Evolutionary conservation across 2,888 invertebrate genomes (phyloP), one percentile per base, ranked within the genome.

Genomic region (Phengaris arion): DNA sequence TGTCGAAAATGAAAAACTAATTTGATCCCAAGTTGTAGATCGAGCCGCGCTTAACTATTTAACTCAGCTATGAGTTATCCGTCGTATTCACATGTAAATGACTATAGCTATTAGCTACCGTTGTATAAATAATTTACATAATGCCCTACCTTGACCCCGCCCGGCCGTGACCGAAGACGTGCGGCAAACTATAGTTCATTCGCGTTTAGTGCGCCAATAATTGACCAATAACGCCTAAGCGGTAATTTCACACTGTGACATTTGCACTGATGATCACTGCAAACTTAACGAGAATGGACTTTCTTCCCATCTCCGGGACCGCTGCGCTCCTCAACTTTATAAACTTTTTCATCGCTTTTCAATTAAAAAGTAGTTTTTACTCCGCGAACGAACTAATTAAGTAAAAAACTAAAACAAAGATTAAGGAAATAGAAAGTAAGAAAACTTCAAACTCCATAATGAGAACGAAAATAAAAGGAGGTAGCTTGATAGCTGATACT

Each of bases 111-210:
- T 15, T 48, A 48, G 45, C 46, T 46, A 46, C 46, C 15, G 69
- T 45, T 69, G 69, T 69, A 48, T 69, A n/a, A 69, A 48, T 69
- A n/a, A 69, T 69, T 69, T 48, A 69, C 69, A 69, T 69, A 69
- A 69, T 48, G 69, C 6, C 46, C 69, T 69, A 48, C 69, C 69
- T 69, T 69, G 69, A 69, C 69, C 69, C n/a, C n/a, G 68, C 2
- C 68, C 69, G 69, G 15, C 69, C 69, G 46, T 69, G 69, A 69
- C 69, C 69, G 69, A 48, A 51, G 51, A 15, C 10, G 64, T 12
- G 64, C 10, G 5, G 9, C 22, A 6, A 22, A 13, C 64, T 64
- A 45, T 35, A 15, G 35, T 64, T 9, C 52, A 10, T 9, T 12
- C 52, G 10, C 10, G 10, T 9, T 10, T 52, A 52, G 6, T 35